Percentiles rank a stretch among this genome's conserved stretches.
Conservation (phyloP, 1,140 invertebrate species). For the Geopemphigus sp. region DNA sequence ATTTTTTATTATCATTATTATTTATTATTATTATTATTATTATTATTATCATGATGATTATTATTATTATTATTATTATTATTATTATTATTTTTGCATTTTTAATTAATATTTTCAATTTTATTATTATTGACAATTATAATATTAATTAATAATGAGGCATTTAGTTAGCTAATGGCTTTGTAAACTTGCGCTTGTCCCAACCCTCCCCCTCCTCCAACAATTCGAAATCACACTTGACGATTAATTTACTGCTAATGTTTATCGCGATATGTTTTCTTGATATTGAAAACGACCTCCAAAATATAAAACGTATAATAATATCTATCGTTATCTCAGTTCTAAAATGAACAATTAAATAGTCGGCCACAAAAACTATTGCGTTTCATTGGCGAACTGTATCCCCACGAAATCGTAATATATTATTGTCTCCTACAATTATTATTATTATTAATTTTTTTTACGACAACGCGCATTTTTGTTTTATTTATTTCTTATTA, state of each 20-base stretch:
- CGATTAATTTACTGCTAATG: too few species aligned
- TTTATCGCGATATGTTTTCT: slow-evolving; percentile 6
- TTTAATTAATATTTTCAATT: slow-evolving; percentile 44
- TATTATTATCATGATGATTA: slow-evolving; percentile 32
- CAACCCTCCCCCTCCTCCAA: not conserved
- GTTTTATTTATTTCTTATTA: slow-evolving; percentile 49
- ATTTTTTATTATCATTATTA: slow-evolving; percentile 39
- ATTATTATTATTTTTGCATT: slow-evolving; percentile 50
- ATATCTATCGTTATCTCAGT: slow-evolving; percentile 18
- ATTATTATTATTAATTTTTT: slow-evolving; percentile 1
- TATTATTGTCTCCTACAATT: slow-evolving; percentile 25
- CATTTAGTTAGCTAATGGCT: slow-evolving; percentile 47
- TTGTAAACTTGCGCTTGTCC: slow-evolving; percentile 46
- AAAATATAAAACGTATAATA: slow-evolving; percentile 9
- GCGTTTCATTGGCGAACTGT: slow-evolving; percentile 11
- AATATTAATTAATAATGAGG: slow-evolving; percentile 41
- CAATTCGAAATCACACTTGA: too few species aligned
- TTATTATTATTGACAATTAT: slow-evolving; percentile 48
- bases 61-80: slow-evolving; percentile 43
- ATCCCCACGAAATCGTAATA: not conserved
- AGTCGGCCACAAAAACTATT: slow-evolving; percentile 20
- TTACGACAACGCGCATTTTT: slow-evolving; percentile 46
- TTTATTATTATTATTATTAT: slow-evolving; percentile 7
- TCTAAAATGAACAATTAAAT: not conserved
- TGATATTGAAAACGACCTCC: slow-evolving; percentile 27